These are phyloP conservation scores for Pelobates fuscus DNA, from an alignment of 2,113 vertebrate genomes.

Conservation along the genomic window DNA sequence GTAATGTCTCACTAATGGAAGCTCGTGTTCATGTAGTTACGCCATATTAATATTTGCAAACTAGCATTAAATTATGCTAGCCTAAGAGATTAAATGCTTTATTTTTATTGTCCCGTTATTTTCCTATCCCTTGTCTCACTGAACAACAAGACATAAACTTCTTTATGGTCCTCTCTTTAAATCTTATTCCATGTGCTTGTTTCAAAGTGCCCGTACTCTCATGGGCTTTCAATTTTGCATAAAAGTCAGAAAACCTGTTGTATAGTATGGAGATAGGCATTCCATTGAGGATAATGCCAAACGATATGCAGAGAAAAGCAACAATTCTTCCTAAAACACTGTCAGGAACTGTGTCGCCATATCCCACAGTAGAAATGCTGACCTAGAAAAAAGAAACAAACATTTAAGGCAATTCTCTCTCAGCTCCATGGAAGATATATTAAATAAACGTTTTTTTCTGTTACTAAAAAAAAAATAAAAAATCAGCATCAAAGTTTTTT, in stretches of 20 bases:
- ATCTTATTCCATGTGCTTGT: conserved; percentile 62
- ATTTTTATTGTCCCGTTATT: too few relatives aligned
- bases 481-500: too few relatives aligned
- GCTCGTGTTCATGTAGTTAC: too few relatives aligned
- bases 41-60: too few relatives aligned
- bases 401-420: neutral
- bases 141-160: conserved; percentile 55
- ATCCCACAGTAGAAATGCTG: conserved; percentile 90
- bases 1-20: too few relatives aligned
- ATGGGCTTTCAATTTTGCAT: conserved; percentile 80
- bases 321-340: conserved; percentile 79
- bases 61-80: too few relatives aligned
- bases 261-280: conserved; percentile 87
- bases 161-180: conserved; percentile 65
- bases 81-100: too few relatives aligned
- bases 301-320: conserved; percentile 87
- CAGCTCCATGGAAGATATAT: too few relatives aligned
- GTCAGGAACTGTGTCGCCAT: conserved; percentile 83
- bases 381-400: conserved; percentile 68
- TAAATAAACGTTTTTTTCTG: too few relatives aligned
- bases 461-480: too few relatives aligned
- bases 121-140: neutral
- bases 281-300: conserved; percentile 88
- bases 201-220: conserved; percentile 68
- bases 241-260: conserved; percentile 83